A percentile compares a stretch with the other conserved stretches of the same genome.
phyloP scores from a whole-genome alignment of 1,140 invertebrate genomes.

The Globodera rostochiensis region DNA sequence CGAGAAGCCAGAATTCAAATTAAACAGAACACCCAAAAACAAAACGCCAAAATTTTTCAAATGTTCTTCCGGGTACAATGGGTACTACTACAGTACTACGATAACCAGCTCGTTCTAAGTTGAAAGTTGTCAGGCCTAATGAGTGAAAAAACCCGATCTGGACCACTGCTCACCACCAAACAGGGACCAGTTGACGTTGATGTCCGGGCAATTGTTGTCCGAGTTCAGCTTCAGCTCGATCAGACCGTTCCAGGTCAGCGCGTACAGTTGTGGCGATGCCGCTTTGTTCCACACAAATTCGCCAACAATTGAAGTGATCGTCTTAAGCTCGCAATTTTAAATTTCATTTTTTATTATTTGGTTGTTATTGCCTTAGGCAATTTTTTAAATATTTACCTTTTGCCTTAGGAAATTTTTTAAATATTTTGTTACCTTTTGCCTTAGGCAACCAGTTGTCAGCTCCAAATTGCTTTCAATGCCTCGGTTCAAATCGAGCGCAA shows the following conservation, averaged over 20 bases:
- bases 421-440: conserved; percentile 9
- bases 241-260: conserved; percentile 63
- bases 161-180: conserved; percentile 50
- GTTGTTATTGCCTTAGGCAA: too few species aligned
- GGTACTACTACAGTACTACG: too few species aligned
- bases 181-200: conserved; percentile 59
- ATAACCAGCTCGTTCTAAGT: too few species aligned
- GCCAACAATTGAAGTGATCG: conserved; percentile 63
- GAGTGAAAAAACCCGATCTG: background rate
- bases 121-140: too few species aligned
- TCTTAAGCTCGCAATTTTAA: conserved; percentile 39
- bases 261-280: conserved; percentile 59
- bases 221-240: conserved; percentile 51
- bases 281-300: conserved; percentile 62
- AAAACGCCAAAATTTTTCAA: too few species aligned
- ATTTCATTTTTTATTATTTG: too few species aligned
- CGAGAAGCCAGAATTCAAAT: too few species aligned
- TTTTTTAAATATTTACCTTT: background rate
- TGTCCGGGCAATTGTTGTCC: conserved; percentile 55
- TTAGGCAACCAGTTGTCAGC: conserved; percentile 13
- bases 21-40: too few species aligned
- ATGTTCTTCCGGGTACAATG: too few species aligned
- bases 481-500: conserved; percentile 52
- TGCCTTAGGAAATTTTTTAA: background rate
- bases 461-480: conserved; percentile 50